These are phyloP conservation scores for Eulemur rufifrons DNA, from an alignment of 2,113 vertebrate genomes.

Conservation along the genomic window DNA sequence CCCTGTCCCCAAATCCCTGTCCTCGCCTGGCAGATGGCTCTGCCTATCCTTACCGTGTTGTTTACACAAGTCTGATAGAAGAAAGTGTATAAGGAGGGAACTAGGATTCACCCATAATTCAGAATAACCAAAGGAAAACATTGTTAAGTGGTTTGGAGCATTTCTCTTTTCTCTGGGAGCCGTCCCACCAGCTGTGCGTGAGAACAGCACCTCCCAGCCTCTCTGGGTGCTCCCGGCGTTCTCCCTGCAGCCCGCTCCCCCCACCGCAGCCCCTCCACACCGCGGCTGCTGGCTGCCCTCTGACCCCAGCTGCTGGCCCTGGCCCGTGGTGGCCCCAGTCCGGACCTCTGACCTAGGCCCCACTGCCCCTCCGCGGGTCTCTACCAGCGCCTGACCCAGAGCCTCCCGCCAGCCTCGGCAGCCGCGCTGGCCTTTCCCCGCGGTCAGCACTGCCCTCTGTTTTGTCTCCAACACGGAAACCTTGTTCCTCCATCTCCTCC, in stretches of 20 bases:
- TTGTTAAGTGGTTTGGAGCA: no score
- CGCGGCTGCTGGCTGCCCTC: not conserved
- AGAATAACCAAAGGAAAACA: not conserved
- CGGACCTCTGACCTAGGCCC: not conserved
- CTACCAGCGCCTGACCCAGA: accelerated
- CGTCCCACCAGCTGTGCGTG: accelerated
- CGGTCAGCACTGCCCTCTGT: accelerated
- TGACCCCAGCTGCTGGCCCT: not conserved
- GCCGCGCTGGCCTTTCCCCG: accelerated
- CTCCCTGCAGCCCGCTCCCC: not conserved
- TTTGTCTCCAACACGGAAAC: accelerated
- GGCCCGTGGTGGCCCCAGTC: accelerated
- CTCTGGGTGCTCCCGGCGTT: no score
- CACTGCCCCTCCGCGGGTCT: accelerated
- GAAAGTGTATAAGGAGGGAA: not conserved
- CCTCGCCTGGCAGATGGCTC: not conserved
- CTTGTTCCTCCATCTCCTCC: not conserved
- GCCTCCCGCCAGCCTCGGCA: accelerated
- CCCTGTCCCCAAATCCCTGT: not conserved
- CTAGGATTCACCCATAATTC: no score
- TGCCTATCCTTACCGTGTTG: not conserved
- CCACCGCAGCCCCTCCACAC: accelerated
- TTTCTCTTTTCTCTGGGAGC: no score
- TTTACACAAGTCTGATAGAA: not conserved
- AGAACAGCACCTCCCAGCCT: accelerated